Evolutionary conservation across 2,888 invertebrate genomes (phyloP).

Genomic region (Mimumesa dahlbomi): DNA sequence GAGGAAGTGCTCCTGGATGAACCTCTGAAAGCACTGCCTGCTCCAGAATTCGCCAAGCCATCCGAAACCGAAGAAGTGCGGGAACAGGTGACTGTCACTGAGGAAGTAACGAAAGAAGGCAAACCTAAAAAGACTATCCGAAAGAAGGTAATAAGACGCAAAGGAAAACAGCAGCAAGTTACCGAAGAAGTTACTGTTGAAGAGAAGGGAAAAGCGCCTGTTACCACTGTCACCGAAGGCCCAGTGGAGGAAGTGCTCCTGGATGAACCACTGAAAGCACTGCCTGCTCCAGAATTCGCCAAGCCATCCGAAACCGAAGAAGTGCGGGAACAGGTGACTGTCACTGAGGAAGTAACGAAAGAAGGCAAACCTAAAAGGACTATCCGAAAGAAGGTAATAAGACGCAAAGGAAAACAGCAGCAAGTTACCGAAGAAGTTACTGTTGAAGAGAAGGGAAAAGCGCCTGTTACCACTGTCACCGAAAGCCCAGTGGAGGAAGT

Average conservation of each 20-base stretch:
- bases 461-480: conserved; percentile 13
- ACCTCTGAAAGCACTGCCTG: no score
- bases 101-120: conserved; percentile 61
- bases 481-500: conserved; percentile 4
- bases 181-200: conserved; percentile 65
- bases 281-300: conserved; percentile 77
- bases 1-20: conserved; percentile 53
- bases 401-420: conserved; percentile 74
- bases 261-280: conserved; percentile 22
- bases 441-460: conserved; percentile 71
- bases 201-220: conserved; percentile 56
- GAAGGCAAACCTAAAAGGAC: conserved; percentile 77
- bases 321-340: conserved; percentile 49
- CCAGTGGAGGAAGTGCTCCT: conserved; percentile 31
- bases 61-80: conserved; percentile 54
- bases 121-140: conserved; percentile 8
- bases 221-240: conserved; percentile 76
- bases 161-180: conserved; percentile 52
- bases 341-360: conserved; percentile 57
- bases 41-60: no score
- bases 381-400: conserved; percentile 70
- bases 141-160: not conserved
- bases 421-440: conserved; percentile 55
- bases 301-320: conserved; percentile 72
- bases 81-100: conserved; percentile 59